phyloP scores from a whole-genome alignment of 2,113 vertebrate species.

The Nibea albiflora region DNA sequence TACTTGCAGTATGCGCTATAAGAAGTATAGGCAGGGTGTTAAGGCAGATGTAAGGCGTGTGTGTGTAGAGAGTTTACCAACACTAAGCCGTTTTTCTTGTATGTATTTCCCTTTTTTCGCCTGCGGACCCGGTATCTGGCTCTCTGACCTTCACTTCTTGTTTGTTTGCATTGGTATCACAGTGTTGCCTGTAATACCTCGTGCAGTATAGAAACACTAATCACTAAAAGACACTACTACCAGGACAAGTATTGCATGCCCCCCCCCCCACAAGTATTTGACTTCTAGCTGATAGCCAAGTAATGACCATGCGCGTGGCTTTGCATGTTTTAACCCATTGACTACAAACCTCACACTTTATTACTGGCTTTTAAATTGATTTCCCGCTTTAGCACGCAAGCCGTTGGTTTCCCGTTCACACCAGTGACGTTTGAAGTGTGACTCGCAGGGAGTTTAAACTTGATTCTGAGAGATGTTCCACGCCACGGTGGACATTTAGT shows the following conservation, averaged over 20 bases:
- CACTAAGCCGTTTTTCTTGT: conserved; percentile 56
- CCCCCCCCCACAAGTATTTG: conserved; percentile 59
- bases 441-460: neutral
- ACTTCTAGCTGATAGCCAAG: conserved; percentile 52
- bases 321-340: conserved; percentile 33
- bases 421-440: neutral
- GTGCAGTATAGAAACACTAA: conserved; percentile 49
- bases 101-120: conserved; percentile 11
- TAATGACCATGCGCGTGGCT: conserved; percentile 26
- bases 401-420: neutral
- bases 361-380: neutral
- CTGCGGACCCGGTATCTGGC: conserved; percentile 30
- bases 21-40: conserved; percentile 55
- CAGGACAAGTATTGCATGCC: conserved; percentile 59
- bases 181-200: conserved; percentile 44
- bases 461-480: neutral
- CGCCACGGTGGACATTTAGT: neutral
- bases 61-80: conserved; percentile 59
- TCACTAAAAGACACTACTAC: conserved; percentile 53
- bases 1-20: conserved; percentile 55
- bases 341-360: neutral
- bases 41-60: conserved; percentile 48
- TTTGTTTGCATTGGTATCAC: conserved; percentile 43
- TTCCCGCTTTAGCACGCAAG: neutral
- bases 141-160: conserved; percentile 23